Base-by-base conservation (phyloP, 2,113 vertebrate genomes). In the Ammospiza caudacuta region DNA sequence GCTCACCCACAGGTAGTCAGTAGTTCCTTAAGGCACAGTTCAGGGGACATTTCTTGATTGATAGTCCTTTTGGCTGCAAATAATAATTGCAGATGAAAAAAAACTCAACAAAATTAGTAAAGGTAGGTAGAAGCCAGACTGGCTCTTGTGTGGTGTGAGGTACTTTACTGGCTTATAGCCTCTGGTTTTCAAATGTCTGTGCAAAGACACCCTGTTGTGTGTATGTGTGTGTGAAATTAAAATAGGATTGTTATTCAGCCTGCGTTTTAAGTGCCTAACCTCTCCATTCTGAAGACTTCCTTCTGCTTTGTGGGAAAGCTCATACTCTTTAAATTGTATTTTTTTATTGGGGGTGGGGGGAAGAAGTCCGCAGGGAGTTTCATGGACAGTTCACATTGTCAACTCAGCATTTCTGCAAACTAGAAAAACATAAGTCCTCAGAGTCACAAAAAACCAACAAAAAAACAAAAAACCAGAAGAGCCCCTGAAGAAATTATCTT, bases 231-330 rank as follows among this genome's bases (percentile, higher is more conserved):
- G 46, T 83, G 63, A 94, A 90, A 90, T 92, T 92, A 89, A 92
- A 95, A 89, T 61, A 27, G 83, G 64, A 66, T 92, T 88, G 61
- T 92, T 92, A 73, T 39, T 86, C 5, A 3, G 54, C 51, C 49
- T 92, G 92, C 31, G 64, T 93, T 80, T 89, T 89, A 92, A 90
- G 73, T 64, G 69, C 41, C 66, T 86, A 93, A 83, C 64, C 69
- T 94, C 61, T 94, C 52, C 5, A 29, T 78, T 94, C 72, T 92
- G 86, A 90, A 89, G 80, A 35, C 25, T 69, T 84, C 46, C 33
- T 89, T 83, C 39, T 90, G 83, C 76, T 92, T 94, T 92, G 92
- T 95, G 90, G 86, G 92, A 94, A 96, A 90, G 73, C 85, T 96
- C 21, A 21, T 75, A n/a, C 21, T 92, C 49, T 52, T 68, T 72